phyloP scores from a whole-genome alignment of 2,888 invertebrate species.

The Dioctria rufipes region DNA sequence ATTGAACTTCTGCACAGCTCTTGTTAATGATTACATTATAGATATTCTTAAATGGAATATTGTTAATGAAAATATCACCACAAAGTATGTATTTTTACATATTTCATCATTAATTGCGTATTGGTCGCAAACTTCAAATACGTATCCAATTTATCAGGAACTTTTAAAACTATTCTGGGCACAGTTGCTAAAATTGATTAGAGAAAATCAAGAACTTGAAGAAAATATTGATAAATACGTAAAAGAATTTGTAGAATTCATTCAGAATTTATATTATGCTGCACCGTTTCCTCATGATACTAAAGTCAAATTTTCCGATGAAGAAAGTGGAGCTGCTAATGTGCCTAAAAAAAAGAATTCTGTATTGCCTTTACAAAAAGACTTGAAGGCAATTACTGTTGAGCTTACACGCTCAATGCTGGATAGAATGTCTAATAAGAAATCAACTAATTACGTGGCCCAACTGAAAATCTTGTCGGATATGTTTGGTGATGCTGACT shows the following conservation, averaged over 20 bases:
- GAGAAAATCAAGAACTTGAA: slow-evolving; percentile 61
- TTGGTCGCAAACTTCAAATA: slow-evolving; percentile 73
- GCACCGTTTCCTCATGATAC: slow-evolving; percentile 71
- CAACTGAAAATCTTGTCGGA: slow-evolving; percentile 74
- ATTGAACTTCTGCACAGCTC: slow-evolving; percentile 55
- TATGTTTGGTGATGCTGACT: slow-evolving; percentile 74
- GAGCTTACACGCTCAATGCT: slow-evolving; percentile 72
- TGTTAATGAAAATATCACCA: slow-evolving; percentile 67
- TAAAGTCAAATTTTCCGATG: slow-evolving; percentile 73
- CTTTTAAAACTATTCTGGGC: slow-evolving; percentile 66
- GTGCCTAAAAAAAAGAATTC: slow-evolving; percentile 48
- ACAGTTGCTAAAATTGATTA: slow-evolving; percentile 63
- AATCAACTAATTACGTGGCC: slow-evolving; percentile 72
- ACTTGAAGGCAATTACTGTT: slow-evolving; percentile 65
- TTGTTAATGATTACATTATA: slow-evolving; percentile 63
- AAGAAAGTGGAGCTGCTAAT: slow-evolving; percentile 58
- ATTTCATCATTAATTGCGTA: slow-evolving; percentile 73
- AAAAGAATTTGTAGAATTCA: slow-evolving; percentile 72
- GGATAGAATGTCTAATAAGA: slow-evolving; percentile 72
- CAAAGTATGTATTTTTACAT: slow-evolving; percentile 73
- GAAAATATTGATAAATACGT: slow-evolving; percentile 63
- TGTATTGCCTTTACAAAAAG: slow-evolving; percentile 58
- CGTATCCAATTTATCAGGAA: slow-evolving; percentile 63
- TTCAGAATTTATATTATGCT: slow-evolving; percentile 65
- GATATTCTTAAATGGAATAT: slow-evolving; percentile 72